Base-by-base conservation (phyloP, 2,113 vertebrate genomes). In the Hepsetus odoe region DNA sequence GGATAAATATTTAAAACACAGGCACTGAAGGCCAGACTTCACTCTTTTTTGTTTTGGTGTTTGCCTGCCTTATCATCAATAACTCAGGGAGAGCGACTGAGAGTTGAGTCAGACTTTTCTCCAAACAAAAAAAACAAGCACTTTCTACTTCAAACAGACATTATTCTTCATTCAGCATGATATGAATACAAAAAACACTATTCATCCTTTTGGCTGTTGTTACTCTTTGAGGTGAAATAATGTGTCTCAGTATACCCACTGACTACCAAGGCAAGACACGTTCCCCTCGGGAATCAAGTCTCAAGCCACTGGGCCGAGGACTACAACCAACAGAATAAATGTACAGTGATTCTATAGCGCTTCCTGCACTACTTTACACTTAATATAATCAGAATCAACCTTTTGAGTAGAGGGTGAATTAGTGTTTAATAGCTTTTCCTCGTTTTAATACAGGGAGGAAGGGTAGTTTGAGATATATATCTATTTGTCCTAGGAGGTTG, bases 171-270 rank as follows among this genome's bases (percentile, higher is more conserved):
- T 26, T 33, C 53, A 61, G 40, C 8, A 30, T 38, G 65, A 71
- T 65, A 26, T 55, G 22, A 76, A 76, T 51, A 72, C 32, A 66
- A 64, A 49, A n/a, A 71, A 42, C 33, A 32, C 38, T 26, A 59
- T 38, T 67, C 58, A 67, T 11, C 12, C 1, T 71, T 65, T 66
- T 35, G 69, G 53, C 61, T 38, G 35, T 24, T 68, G 71, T 82
- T 61, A 73, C 62, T 62, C 55, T 77, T 77, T 53, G 44, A 61
- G 69, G 55, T 53, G 71, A 69, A 74, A 53, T 53, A 44, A 62
- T 28, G 5, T 22, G 20, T 53, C 20, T 42, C 32, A 20, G 55
- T 33, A 59, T 33, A 14, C 32, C 16, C 4, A 24, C 12, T 5
- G n/a, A 49, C 18, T 26, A 38, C n/a, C 73, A 26, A 38, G 28